Evolutionary conservation across 2,888 invertebrate species (phyloP), one percentile per base, ranked within the genome.

Genomic region (Apamea monoglypha): DNA sequence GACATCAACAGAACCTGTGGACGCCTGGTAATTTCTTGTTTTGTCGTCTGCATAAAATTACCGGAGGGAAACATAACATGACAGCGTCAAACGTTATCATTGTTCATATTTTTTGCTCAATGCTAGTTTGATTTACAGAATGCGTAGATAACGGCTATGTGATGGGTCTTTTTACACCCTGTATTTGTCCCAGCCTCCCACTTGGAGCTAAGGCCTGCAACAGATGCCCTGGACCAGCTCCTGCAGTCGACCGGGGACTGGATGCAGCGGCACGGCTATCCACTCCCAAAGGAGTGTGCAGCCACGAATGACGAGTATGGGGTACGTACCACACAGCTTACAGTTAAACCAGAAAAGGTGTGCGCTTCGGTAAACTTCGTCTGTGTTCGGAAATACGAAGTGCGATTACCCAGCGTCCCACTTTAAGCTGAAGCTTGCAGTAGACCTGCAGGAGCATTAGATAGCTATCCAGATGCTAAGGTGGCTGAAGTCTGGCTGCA

Each of bases 181-280:
- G 25, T 59, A 6, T 36, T 36, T 12, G 18, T 36, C 61, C 36
- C 47, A 84, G 74, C n/a, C 8, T 10, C 36, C 21, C 36, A 71
- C n/a, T 63, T 32, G 7, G 66, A 71, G n/a, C 56, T 67, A 0
- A 25, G 36, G n/a, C 53, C 50, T 1, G 66, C 68, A 29, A 53
- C 44, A 6, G 76, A 70, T 21, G 16, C 64, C 0, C 40, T 85
- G 14, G 81, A 67, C 29, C 21, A 86, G 29, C 47, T 82, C 25
- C 50, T 82, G 32, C 59, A 64, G 10, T 12, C 16, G 6, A 64
- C 68, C 4, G 84, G 78, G 36, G 63, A 82, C 18, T 82, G 86
- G 84, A 59, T 84, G 50, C 67, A n/a, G 29, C 50, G 16, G 0
- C 61, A 47, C 4, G 86, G 77, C 2, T 59, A 61, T 8, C 67